Evolutionary conservation across 2,888 invertebrate species (phyloP), one percentile per base, ranked within the genome.

Genomic region (Pheosia gnoma): DNA sequence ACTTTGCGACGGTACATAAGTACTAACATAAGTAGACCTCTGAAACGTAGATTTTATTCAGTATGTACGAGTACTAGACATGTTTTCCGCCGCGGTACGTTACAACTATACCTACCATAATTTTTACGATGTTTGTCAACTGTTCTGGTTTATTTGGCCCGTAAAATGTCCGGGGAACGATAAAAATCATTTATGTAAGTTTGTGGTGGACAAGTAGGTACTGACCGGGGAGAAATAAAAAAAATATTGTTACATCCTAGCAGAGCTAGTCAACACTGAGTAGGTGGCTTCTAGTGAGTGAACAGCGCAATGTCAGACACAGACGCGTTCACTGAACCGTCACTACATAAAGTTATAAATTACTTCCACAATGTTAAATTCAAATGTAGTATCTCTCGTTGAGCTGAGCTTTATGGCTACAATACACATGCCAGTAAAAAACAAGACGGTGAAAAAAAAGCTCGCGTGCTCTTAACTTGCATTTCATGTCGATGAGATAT

Each of bases 51-150:
- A 3, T 2, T 5, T 47, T 47, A n/a, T n/a, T 47, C n/a, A n/a
- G 47, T 47, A 45, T 11, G 11, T 45, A 45, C 45, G 7, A 56
- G 56, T 13, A 13, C 56, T 56, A 25, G 25, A 25, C 25, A 25
- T 25, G 56, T 56, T 56, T 54, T 41, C 41, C 56, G 56, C 41
- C 25, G 5, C 39, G 13, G 56, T 41, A 41, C 41, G 6, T 41
- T 5, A 13, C 6, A 13, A 11, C 56, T 41, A 25, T 25, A 56
- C 41, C 56, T 9, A 13, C 13, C 41, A 41, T 56, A 41, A 41
- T 39, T 41, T 56, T 56, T 56, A 41, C 56, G 56, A 56, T 56
- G 56, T 56, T 41, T 56, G 56, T 13, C 41, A 41, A 56, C n/a
- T 56, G 56, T 56, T 56, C 56, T 41, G 56, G 41, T 56, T 41